These are phyloP conservation scores for Plotosus lineatus DNA, from an alignment of 2,113 vertebrate species.

Conservation along the genomic window DNA sequence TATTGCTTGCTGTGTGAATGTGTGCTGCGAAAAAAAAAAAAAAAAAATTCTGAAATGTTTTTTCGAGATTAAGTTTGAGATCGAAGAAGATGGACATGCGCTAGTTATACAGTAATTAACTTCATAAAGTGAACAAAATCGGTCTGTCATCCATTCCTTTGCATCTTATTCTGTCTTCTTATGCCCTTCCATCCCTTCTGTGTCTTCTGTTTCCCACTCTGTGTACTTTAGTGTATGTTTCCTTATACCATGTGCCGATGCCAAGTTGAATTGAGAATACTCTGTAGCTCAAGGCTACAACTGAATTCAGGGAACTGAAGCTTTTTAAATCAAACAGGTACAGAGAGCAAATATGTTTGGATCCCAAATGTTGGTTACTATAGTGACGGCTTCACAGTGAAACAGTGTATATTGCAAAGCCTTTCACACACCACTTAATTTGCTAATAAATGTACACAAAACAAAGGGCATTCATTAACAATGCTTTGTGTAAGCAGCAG, in stretches of 20 bases:
- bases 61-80: background rate
- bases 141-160: conserved; percentile 49
- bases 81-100: background rate
- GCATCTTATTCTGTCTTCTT: background rate
- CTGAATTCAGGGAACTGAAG: conserved; percentile 17
- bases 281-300: background rate
- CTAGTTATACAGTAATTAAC: background rate
- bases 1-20: background rate
- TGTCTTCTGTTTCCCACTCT: background rate
- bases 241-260: background rate
- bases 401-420: background rate
- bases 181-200: background rate
- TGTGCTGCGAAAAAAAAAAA: background rate
- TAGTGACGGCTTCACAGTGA: conserved; percentile 50
- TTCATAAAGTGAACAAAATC: conserved; percentile 54
- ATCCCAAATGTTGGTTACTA: conserved; percentile 51
- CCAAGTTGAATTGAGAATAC: background rate
- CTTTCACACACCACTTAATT: conserved; percentile 47
- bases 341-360: conserved; percentile 48
- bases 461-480: conserved; percentile 40
- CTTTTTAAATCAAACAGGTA: conserved; percentile 20
- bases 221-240: background rate
- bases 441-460: conserved; percentile 45
- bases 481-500: conserved; percentile 18
- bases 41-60: background rate